A percentile compares a stretch with the other conserved stretches of the same genome.
Conservation (phyloP, 2,113 vertebrate genomes). For the Gnathonemus echidnorhynchus region DNA sequence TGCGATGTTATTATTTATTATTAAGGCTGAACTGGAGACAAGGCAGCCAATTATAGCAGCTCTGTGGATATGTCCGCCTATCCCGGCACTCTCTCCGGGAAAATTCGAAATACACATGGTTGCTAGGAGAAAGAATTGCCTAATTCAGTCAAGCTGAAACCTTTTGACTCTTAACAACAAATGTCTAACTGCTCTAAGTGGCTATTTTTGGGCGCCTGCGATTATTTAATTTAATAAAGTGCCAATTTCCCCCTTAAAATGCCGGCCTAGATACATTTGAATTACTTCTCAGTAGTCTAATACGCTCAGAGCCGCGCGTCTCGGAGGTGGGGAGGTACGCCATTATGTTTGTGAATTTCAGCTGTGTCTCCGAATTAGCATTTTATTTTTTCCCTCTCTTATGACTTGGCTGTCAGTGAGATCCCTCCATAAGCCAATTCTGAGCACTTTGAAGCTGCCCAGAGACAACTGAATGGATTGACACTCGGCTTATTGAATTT, state of each 20-base stretch:
- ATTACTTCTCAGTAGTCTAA: slow-evolving; percentile 54
- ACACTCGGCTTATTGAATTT: slow-evolving; percentile 51
- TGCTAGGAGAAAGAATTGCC: slow-evolving; percentile 32
- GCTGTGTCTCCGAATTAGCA: slow-evolving; percentile 29
- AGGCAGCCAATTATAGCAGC: slow-evolving; percentile 12
- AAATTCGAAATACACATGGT: slow-evolving; percentile 15
- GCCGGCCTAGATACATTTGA: slow-evolving; percentile 50
- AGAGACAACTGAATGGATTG: slow-evolving; percentile 53
- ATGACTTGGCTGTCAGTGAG: slow-evolving; percentile 45
- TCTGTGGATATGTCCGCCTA: background rate
- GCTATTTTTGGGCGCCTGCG: slow-evolving; percentile 51
- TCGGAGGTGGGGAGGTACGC: slow-evolving; percentile 49
- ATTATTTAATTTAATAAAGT: slow-evolving; percentile 64
- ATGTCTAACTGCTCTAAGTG: slow-evolving; percentile 50
- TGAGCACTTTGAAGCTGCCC: slow-evolving; percentile 57
- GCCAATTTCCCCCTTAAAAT: slow-evolving; percentile 60
- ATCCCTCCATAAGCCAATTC: slow-evolving; percentile 65
- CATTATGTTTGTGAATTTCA: slow-evolving; percentile 49
- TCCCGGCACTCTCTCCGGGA: background rate
- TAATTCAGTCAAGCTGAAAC: slow-evolving; percentile 52
- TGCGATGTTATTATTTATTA: background rate
- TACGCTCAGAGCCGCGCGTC: slow-evolving; percentile 57
- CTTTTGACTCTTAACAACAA: slow-evolving; percentile 49
- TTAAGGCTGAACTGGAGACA: background rate
- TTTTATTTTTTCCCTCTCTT: slow-evolving; percentile 42